Conservation (phyloP, 2,113 vertebrate species). For the Aspidoscelis tigris region DNA sequence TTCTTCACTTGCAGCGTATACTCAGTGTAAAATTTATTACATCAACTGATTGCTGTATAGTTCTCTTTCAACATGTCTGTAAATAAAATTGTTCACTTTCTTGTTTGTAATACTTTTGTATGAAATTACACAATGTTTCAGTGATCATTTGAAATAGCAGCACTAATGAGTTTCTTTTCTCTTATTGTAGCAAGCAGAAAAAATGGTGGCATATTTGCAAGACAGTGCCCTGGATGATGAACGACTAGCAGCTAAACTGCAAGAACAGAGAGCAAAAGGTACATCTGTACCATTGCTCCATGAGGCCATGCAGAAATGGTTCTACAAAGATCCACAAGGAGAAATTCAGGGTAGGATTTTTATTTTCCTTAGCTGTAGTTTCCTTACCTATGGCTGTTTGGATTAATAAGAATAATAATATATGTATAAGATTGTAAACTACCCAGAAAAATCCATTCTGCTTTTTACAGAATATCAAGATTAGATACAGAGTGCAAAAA, state of each 20-base stretch:
- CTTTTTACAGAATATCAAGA: too few relatives aligned
- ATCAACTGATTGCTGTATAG: neutral
- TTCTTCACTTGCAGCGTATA: neutral
- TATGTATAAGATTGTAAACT: too few relatives aligned
- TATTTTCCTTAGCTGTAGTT: slow-evolving; percentile 54
- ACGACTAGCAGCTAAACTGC: slow-evolving; percentile 85
- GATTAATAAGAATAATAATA: neutral
- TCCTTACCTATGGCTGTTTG: neutral
- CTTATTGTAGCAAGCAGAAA: slow-evolving; percentile 91
- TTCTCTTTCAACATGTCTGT: neutral
- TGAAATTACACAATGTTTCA: neutral
- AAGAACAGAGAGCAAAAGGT: slow-evolving; percentile 87
- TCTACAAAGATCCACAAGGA: slow-evolving; percentile 99
- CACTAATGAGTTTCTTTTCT: neutral
- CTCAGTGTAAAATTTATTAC: neutral
- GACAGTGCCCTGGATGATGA: slow-evolving; percentile 93
- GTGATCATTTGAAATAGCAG: neutral
- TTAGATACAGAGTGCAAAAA: too few relatives aligned
- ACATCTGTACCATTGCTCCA: slow-evolving; percentile 85
- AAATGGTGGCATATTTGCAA: slow-evolving; percentile 98
- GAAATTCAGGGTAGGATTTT: slow-evolving; percentile 92
- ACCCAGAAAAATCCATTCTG: too few relatives aligned
- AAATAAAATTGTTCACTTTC: neutral
- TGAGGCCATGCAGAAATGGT: slow-evolving; percentile 97
- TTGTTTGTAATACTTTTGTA: neutral